Percentiles rank a stretch among this genome's conserved stretches.
These are phyloP conservation scores for Ormyrus thymus DNA, from an alignment of 2,888 invertebrate genomes.

Conservation along the genomic window DNA sequence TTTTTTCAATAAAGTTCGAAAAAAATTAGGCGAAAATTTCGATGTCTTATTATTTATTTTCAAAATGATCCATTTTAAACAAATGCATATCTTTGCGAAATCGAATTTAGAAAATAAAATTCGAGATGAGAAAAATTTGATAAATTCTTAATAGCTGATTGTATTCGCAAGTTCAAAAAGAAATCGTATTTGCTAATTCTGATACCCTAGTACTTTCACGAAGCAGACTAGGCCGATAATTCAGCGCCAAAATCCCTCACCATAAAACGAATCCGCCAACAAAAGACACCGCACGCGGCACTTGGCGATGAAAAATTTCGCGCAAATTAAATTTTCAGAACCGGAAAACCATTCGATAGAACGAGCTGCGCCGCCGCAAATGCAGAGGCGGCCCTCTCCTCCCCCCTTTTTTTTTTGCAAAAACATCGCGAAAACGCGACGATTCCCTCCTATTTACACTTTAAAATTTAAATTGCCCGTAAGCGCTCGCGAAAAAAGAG, in stretches of 20 bases:
- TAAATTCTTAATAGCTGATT: slow-evolving; percentile 1
- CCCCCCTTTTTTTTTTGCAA: slow-evolving; percentile 14
- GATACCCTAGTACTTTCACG: not conserved
- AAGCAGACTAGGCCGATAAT: not conserved
- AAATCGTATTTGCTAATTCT: no score
- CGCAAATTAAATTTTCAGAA: slow-evolving; percentile 41
- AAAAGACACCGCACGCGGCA: not conserved
- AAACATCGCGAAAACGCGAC: slow-evolving; percentile 27
- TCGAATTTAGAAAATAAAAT: no score
- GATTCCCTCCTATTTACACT: slow-evolving; percentile 52
- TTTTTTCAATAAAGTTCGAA: no score
- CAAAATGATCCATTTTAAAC: not conserved
- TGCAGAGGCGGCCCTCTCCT: not conserved
- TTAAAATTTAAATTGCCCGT: slow-evolving; percentile 56
- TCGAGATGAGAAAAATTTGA: not conserved
- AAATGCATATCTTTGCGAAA: no score
- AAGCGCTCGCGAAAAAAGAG: slow-evolving; percentile 53
- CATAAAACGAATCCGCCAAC: not conserved
- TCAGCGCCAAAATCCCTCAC: not conserved
- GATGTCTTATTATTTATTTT: not conserved
- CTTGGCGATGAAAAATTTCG: not conserved
- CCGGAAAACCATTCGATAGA: slow-evolving; percentile 17
- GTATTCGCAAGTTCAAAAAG: not conserved
- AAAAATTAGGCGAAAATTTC: no score
- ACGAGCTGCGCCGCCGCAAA: slow-evolving; percentile 18